phyloP scores from a whole-genome alignment of 2,113 vertebrate species.

The Uropsilus gracilis region DNA sequence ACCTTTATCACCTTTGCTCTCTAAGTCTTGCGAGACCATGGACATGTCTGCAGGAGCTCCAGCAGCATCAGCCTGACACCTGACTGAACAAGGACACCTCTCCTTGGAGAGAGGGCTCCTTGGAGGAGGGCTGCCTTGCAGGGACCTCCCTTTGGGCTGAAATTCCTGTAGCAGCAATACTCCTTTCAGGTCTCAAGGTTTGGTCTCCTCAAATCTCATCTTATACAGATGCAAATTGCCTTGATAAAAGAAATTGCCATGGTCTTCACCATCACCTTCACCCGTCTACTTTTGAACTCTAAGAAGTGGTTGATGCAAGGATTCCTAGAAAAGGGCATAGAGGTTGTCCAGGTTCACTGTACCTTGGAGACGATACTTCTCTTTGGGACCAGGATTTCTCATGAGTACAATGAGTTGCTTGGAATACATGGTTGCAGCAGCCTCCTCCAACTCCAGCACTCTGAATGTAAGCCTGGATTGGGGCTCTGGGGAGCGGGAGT shows the following conservation, averaged over 20 bases:
- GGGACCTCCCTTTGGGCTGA: too few relatives aligned
- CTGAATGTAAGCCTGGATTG: background rate
- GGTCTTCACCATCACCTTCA: too few relatives aligned
- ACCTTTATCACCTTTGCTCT: background rate
- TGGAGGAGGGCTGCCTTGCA: too few relatives aligned
- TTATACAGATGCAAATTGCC: background rate
- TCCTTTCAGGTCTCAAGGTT: background rate
- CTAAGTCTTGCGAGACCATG: background rate
- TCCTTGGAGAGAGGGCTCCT: background rate
- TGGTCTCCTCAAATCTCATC: background rate
- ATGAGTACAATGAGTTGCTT: background rate
- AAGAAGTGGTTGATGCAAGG: background rate
- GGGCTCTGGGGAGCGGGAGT: too few relatives aligned
- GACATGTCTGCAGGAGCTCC: background rate
- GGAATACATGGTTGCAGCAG: background rate
- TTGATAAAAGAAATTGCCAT: background rate
- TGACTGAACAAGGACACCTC: fast-evolving
- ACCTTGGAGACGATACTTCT: background rate
- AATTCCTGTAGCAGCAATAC: background rate
- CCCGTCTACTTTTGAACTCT: background rate
- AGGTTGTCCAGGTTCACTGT: fast-evolving
- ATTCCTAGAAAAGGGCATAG: background rate
- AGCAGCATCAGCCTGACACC: fast-evolving
- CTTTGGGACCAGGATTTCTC: background rate
- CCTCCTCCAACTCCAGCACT: background rate